phyloP scores from a whole-genome alignment of 2,797 vertebrate species.

The Mus caroli region DNA sequence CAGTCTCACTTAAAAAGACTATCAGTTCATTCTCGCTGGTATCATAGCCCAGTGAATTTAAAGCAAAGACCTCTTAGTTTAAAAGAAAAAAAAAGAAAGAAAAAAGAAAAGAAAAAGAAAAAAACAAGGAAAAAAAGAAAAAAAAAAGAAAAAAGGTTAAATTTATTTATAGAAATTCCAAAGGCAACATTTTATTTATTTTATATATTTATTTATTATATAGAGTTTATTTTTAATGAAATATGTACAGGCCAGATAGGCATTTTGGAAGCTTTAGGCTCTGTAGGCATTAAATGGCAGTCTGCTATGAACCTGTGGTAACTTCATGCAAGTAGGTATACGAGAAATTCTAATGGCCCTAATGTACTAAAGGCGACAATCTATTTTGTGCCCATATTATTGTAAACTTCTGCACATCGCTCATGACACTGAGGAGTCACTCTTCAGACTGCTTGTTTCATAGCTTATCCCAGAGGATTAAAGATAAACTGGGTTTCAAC shows the following conservation, averaged over 20 bases:
- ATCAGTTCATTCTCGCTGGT: conserved; percentile 89
- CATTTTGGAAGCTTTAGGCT: conserved; percentile 94
- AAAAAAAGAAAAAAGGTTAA: conserved; percentile 86
- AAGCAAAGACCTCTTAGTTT: conserved; percentile 93
- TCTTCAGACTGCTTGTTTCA: conserved; percentile 91
- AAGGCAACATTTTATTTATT: conserved; percentile 99
- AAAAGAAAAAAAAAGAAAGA: conserved; percentile 62
- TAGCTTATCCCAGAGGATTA: conserved; percentile 91
- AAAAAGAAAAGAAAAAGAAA: conserved; percentile 67
- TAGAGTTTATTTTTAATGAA: conserved; percentile 99
- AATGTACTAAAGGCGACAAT: conserved; percentile 91
- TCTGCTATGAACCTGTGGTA: conserved; percentile 91
- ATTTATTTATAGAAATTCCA: conserved; percentile 98
- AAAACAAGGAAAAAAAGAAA: conserved; percentile 86
- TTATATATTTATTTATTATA: conserved; percentile 99
- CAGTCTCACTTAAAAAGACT: conserved; percentile 90
- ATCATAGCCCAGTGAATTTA: conserved; percentile 87
- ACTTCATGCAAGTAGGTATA: conserved; percentile 91
- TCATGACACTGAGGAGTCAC: conserved; percentile 90
- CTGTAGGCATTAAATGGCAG: conserved; percentile 91
- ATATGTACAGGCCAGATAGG: conserved; percentile 95
- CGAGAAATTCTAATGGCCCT: conserved; percentile 89
- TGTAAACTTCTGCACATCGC: conserved; percentile 91
- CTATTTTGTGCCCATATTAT: conserved; percentile 91
- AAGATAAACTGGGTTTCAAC: conserved; percentile 91